phyloP scores from a whole-genome alignment of 2,888 invertebrate species.

The Parnassius smintheus region DNA sequence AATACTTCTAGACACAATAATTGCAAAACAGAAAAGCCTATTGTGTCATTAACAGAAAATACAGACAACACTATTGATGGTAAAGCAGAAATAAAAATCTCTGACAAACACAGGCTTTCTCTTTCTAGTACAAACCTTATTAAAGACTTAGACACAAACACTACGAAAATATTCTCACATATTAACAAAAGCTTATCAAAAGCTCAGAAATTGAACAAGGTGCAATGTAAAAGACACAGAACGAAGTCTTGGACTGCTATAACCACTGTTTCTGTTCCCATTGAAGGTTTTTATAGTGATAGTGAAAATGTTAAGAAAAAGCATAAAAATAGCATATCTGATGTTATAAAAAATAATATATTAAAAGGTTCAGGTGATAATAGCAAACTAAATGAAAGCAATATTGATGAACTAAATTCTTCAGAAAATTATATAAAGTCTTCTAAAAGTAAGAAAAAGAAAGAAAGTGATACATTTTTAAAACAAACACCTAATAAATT shows the following conservation, averaged over 20 bases:
- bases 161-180: constrained; percentile 34
- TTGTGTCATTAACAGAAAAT: constrained; percentile 14
- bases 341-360: constrained; percentile 22
- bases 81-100: constrained; percentile 20
- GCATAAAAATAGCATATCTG: constrained; percentile 27
- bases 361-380: constrained; percentile 30
- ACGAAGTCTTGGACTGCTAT: constrained; percentile 60
- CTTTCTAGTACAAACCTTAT: constrained; percentile 41
- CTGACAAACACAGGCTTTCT: constrained; percentile 35
- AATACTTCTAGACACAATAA: constrained; percentile 25
- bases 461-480: constrained; percentile 23
- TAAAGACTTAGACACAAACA: constrained; percentile 39
- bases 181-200: constrained; percentile 55
- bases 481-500: not conserved
- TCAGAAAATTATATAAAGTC: constrained; percentile 7
- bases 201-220: constrained; percentile 36
- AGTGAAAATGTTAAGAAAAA: constrained; percentile 48
- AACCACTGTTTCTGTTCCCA: constrained; percentile 33
- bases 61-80: constrained; percentile 13
- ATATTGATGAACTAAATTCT: constrained; percentile 9
- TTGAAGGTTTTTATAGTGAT: constrained; percentile 52
- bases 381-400: constrained; percentile 14
- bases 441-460: constrained; percentile 31
- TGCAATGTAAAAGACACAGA: constrained; percentile 50
- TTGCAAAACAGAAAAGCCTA: constrained; percentile 26